Conservation (phyloP, 2,113 vertebrate species). For the Trematomus loennbergii region DNA sequence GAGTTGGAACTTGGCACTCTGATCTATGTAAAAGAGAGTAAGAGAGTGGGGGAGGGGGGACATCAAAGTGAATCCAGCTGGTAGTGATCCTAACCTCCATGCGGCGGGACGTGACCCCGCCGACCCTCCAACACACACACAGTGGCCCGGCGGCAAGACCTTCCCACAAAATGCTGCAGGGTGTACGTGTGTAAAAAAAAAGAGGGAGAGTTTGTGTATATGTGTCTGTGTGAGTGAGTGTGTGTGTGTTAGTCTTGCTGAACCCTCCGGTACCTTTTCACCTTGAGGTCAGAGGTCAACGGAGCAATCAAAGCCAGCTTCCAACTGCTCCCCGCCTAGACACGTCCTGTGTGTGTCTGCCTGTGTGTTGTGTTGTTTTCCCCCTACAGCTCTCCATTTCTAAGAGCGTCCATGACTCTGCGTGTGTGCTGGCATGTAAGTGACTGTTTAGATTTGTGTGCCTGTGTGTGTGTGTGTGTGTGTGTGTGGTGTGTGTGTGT, state of each 20-base stretch:
- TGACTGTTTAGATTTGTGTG: slow-evolving; percentile 63
- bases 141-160: slow-evolving; percentile 54
- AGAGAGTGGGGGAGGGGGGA: not conserved
- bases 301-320: slow-evolving; percentile 82
- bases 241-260: slow-evolving; percentile 64
- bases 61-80: slow-evolving; percentile 82
- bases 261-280: slow-evolving; percentile 76
- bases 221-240: slow-evolving; percentile 19
- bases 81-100: slow-evolving; percentile 80
- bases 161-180: slow-evolving; percentile 58
- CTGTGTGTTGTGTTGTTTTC: slow-evolving; percentile 30
- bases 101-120: slow-evolving; percentile 63
- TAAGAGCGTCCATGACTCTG: slow-evolving; percentile 46
- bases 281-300: slow-evolving; percentile 81
- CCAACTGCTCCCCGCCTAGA: slow-evolving; percentile 75
- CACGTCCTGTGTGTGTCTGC: slow-evolving; percentile 69
- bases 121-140: slow-evolving; percentile 53
- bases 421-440: slow-evolving; percentile 57
- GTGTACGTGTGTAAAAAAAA: slow-evolving; percentile 34
- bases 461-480: not conserved
- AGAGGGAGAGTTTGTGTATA: slow-evolving; percentile 19
- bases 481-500: slow-evolving; percentile 5
- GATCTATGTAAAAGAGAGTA: slow-evolving; percentile 6
- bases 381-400: slow-evolving; percentile 71
- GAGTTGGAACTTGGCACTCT: slow-evolving; percentile 34